Evolutionary conservation across 37 sponge, comb jelly and placozoan genomes (phyloP).

Genomic region (Theonella swinhoei): DNA sequence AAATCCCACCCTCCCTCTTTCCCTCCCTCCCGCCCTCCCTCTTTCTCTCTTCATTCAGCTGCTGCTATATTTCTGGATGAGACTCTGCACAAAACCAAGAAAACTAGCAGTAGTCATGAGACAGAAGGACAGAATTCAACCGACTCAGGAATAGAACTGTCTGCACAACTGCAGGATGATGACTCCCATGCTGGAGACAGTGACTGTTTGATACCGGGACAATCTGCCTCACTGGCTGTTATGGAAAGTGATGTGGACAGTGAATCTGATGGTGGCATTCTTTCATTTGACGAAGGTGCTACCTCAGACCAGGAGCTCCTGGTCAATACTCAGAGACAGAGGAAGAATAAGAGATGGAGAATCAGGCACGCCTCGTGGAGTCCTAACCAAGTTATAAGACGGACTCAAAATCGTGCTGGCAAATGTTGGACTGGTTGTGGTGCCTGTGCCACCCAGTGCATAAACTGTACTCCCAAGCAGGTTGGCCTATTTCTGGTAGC

Average conservation of each 20-base stretch:
- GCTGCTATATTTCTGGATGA: conserved; percentile 78
- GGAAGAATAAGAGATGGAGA: not conserved
- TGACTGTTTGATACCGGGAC: not conserved
- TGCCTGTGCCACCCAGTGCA: not conserved
- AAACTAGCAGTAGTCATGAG: not conserved
- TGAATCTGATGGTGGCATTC: not conserved
- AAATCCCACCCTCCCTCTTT: not conserved
- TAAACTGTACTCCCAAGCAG: not conserved
- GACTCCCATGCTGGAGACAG: not conserved
- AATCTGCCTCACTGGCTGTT: not conserved
- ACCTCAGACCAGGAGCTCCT: conserved; percentile 33
- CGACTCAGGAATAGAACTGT: conserved; percentile 37
- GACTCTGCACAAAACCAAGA: conserved; percentile 55
- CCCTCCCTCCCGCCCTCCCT: not conserved
- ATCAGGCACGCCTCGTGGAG: not conserved
- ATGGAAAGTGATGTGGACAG: conserved; percentile 46
- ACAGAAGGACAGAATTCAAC: not conserved
- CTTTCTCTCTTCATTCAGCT: not conserved
- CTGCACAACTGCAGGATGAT: not conserved
- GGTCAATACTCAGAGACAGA: not conserved
- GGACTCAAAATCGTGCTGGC: not conserved
- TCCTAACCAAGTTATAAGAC: not conserved
- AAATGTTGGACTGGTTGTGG: not conserved
- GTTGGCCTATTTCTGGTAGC: not conserved
- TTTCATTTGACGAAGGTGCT: conserved; percentile 8